Evolutionary conservation across 2,113 vertebrate genomes (phyloP).

Genomic region (Australoheros scitulus): DNA sequence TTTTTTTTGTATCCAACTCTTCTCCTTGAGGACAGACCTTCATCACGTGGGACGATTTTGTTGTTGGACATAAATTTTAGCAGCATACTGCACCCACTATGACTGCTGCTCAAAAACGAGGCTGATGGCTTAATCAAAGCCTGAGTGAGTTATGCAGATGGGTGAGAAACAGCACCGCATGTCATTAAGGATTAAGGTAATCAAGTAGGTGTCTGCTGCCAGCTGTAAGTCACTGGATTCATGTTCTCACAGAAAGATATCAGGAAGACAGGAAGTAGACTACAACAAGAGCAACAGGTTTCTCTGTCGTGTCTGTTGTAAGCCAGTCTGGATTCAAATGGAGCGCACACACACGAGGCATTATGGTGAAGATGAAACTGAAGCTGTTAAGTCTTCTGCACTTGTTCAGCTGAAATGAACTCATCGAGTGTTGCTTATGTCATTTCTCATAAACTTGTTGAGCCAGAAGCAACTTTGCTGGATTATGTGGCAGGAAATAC

Average conservation of each 20-base stretch:
- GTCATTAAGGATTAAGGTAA: conserved; percentile 25
- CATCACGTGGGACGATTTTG: not conserved
- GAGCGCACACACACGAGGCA: not conserved
- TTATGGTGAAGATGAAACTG: not conserved
- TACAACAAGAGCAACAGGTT: conserved; percentile 29
- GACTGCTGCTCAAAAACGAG: conserved; percentile 12
- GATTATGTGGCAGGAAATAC: not conserved
- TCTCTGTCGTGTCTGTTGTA: conserved; percentile 12
- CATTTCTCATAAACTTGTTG: not conserved
- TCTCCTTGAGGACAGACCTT: not conserved
- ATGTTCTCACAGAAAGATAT: conserved; percentile 19
- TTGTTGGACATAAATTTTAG: not conserved
- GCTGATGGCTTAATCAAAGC: conserved; percentile 20
- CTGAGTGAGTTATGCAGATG: conserved; percentile 5
- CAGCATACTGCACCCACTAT: not conserved
- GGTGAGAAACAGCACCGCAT: not conserved
- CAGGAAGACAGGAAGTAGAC: not conserved
- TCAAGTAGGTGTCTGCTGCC: conserved; percentile 24
- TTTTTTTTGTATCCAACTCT: not conserved
- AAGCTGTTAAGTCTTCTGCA: not conserved
- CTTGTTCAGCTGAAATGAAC: not conserved
- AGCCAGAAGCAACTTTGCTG: not conserved
- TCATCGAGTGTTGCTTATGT: not conserved
- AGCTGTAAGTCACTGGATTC: conserved; percentile 38
- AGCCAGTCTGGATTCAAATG: conserved; percentile 10